Conservation (phyloP, 2,888 invertebrate genomes). For the Synergus laeviventris region DNA sequence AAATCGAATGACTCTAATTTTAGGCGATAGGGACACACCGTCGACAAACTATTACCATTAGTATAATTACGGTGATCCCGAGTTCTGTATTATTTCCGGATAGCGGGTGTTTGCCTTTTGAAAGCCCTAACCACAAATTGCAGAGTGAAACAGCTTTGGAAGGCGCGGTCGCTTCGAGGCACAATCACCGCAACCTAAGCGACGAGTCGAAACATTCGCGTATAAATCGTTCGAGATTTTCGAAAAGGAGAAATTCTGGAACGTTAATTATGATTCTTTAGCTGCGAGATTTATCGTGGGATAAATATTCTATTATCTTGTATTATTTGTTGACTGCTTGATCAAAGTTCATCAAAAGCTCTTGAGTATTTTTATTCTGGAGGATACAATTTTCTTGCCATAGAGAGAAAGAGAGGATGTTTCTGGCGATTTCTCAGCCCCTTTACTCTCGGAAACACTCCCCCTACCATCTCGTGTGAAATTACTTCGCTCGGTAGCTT, state of each 20-base stretch:
- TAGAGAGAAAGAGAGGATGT: slow-evolving; percentile 21
- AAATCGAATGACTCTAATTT: slow-evolving; percentile 24
- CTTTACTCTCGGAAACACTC: slow-evolving; percentile 55
- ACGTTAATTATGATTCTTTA: slow-evolving; percentile 25
- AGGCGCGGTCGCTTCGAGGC: slow-evolving; percentile 28
- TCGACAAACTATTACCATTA: slow-evolving; percentile 57
- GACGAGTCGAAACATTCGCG: slow-evolving; percentile 31
- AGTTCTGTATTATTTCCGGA: slow-evolving; percentile 54
- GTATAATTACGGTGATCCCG: slow-evolving; percentile 57
- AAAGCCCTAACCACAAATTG: slow-evolving; percentile 49
- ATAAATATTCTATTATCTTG: neutral
- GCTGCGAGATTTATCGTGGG: slow-evolving; percentile 7
- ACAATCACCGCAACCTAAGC: slow-evolving; percentile 30
- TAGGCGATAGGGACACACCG: slow-evolving; percentile 32
- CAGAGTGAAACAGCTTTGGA: slow-evolving; percentile 42
- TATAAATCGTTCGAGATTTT: slow-evolving; percentile 29
- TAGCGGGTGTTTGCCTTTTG: slow-evolving; percentile 52
- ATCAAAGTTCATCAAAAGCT: neutral
- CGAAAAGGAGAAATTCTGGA: slow-evolving; percentile 18
- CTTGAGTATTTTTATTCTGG: slow-evolving; percentile 61
- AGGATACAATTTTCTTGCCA: slow-evolving; percentile 73
- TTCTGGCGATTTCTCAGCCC: neutral
- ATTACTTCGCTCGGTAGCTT: slow-evolving; percentile 75
- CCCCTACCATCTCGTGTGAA: slow-evolving; percentile 72
- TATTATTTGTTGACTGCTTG: too few species aligned